A percentile compares a stretch with the other conserved stretches of the same genome.
Evolutionary conservation across 1,140 invertebrate species (phyloP).

Genomic region (Drosophila nikananu): DNA sequence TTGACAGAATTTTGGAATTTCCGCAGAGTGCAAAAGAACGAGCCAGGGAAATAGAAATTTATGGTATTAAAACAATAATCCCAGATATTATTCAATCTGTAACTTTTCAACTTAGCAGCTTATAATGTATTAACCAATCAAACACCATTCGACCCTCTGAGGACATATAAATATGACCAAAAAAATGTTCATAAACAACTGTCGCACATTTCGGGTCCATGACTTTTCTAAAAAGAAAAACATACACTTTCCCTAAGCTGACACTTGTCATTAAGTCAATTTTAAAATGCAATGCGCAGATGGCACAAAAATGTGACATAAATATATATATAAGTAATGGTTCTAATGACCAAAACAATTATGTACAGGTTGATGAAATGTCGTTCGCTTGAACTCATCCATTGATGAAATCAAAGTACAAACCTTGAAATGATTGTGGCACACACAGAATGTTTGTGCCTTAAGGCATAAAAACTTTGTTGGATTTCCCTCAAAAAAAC

Average conservation of each 20-base stretch:
- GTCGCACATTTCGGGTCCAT: constrained; percentile 37
- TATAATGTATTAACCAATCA: not conserved
- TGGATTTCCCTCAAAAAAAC: not conserved
- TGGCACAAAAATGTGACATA: constrained; percentile 35
- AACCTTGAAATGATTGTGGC: constrained; percentile 4
- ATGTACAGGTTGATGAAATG: constrained; percentile 23
- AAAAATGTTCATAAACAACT: constrained; percentile 57
- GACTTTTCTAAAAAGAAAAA: constrained; percentile 49
- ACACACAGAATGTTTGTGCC: not conserved
- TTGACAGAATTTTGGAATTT: constrained; percentile 41
- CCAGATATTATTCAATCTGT: not conserved
- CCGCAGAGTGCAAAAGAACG: constrained; percentile 15
- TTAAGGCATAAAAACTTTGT: too few relatives aligned
- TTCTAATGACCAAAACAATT: constrained; percentile 64
- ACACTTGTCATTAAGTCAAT: constrained; percentile 78
- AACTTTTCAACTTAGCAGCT: too few relatives aligned
- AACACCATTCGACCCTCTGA: constrained; percentile 2
- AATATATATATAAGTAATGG: constrained; percentile 14
- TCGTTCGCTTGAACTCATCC: constrained; percentile 10
- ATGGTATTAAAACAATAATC: not conserved
- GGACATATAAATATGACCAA: constrained; percentile 24
- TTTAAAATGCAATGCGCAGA: constrained; percentile 70
- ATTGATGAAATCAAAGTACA: constrained; percentile 23
- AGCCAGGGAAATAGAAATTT: not conserved
- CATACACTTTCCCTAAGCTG: constrained; percentile 44